Evolutionary conservation across 2,797 vertebrate genomes (phyloP).

Genomic region (Rhodeus uyekii): DNA sequence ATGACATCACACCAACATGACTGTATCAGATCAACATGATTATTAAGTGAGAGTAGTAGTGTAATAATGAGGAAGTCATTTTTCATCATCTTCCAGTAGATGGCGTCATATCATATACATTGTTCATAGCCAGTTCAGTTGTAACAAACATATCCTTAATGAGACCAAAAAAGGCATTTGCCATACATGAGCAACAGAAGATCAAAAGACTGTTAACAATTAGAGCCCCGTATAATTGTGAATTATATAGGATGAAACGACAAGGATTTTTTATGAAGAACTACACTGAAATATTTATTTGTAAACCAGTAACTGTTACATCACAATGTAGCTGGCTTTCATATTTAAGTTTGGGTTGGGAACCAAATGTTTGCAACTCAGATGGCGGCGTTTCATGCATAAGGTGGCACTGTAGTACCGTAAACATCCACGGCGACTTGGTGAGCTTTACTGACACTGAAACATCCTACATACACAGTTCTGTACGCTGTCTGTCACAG

Average conservation of each 20-base stretch:
- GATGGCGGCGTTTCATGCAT: background rate
- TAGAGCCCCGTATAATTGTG: background rate
- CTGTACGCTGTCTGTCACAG: background rate
- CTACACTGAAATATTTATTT: background rate
- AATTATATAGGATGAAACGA: background rate
- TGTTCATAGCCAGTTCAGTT: background rate
- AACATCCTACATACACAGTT: background rate
- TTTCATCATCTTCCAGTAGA: background rate
- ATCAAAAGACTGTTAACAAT: background rate
- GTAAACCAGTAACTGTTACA: background rate
- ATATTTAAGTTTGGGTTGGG: background rate
- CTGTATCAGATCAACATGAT: background rate
- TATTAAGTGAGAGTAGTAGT: background rate
- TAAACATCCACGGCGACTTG: background rate
- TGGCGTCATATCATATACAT: background rate
- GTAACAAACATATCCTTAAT: background rate
- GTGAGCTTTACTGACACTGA: background rate
- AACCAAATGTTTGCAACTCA: background rate
- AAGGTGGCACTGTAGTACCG: background rate
- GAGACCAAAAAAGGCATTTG: background rate
- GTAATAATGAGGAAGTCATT: background rate
- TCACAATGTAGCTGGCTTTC: background rate
- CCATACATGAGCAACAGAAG: background rate
- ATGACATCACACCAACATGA: background rate
- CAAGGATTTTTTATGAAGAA: background rate